These are phyloP conservation scores for Chrysolina oricalcia DNA, from an alignment of 2,888 invertebrate species.

Conservation along the genomic window DNA sequence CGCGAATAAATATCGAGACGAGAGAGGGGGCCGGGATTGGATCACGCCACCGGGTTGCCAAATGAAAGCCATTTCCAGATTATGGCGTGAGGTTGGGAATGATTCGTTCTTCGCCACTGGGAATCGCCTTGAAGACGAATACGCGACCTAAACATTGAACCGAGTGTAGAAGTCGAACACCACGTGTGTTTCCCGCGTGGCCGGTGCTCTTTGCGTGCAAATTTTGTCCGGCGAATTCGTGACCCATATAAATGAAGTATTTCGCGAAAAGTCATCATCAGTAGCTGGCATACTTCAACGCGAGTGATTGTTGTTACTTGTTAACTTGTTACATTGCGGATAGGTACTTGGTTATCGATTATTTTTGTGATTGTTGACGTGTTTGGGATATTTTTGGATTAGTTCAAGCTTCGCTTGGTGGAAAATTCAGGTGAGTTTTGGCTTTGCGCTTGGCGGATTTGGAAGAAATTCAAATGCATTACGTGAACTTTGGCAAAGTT, in stretches of 20 bases:
- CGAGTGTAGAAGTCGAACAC: neutral
- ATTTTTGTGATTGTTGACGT: neutral
- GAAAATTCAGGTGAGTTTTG: neutral
- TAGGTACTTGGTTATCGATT: conserved; percentile 19
- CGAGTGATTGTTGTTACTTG: neutral
- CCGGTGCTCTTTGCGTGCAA: neutral
- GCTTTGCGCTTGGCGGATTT: neutral
- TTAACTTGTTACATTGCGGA: neutral
- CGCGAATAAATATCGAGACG: neutral
- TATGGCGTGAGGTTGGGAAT: conserved; percentile 20
- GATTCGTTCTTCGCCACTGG: neutral
- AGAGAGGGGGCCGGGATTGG: conserved; percentile 1
- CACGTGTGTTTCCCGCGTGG: conserved; percentile 18
- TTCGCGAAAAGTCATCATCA: conserved; percentile 15
- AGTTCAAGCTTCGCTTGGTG: neutral
- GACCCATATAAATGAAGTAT: conserved; percentile 12
- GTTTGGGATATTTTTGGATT: neutral
- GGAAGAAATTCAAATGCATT: neutral
- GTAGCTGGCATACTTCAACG: neutral
- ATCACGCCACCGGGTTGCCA: conserved; percentile 31
- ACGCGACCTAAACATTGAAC: conserved; percentile 13
- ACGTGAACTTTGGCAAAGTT: neutral
- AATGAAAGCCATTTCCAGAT: conserved; percentile 16
- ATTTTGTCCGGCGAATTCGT: neutral
- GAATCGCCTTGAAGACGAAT: conserved; percentile 3